Evolutionary conservation across 1,140 invertebrate genomes (phyloP), one percentile per base, ranked within the genome.

Genomic region (Dermatophagoides farinae): DNA sequence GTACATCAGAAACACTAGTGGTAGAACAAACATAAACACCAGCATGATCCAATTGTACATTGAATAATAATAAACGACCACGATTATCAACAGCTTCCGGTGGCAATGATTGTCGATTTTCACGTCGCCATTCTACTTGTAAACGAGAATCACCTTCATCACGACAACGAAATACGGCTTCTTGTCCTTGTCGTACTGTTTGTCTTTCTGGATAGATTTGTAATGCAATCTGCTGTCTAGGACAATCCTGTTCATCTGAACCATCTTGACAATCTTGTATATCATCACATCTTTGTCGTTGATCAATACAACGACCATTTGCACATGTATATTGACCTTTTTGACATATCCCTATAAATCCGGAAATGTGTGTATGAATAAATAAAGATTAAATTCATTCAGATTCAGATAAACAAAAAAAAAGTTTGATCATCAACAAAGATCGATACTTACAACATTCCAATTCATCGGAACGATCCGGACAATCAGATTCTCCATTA

Each of bases 131-230:
- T 37, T 76, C 76, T 16, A 91, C 86, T 61, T 76, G 77, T 25
- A 83, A 81, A 53, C 87, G 75, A 18, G 79, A 68, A 0, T 77
- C 76, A 58, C 88, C 84, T 74, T 91, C 86, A 70, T 92, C 88
- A 64, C 88, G 80, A 69, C 88, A 91, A 73, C 86, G 83, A 75
- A 90, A 87, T 10, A 89, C 86, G 11, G 89, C 87, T 73, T 91
- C 87, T 49, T 83, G 79, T 65, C 67, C 63, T 63, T 68, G 64
- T 47, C 65, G 57, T n/a, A 66, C 60, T 46, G 61, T 64, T 54
- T 65, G 62, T 49, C 66, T 53, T 63, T 67, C 64, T 39, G 66
- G 66, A 50, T 67, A 67, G 10, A 67, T 63, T 39, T 64, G 66
- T n/a, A 67, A 53, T 39, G 62, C 52, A 20, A 67, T 62, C 14